Conservation (phyloP, 2,888 invertebrate genomes). For the Gibbula magus region DNA sequence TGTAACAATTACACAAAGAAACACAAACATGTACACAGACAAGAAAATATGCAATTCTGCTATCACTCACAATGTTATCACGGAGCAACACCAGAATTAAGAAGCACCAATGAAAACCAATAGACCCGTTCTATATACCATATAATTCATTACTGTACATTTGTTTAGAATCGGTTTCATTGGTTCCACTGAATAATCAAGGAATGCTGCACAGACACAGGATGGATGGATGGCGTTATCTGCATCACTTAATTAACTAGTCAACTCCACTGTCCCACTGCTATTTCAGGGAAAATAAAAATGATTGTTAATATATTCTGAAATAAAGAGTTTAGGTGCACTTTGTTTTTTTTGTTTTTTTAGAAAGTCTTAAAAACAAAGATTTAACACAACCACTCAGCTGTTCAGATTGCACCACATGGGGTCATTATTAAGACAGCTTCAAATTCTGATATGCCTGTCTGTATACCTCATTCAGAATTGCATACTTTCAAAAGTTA, state of each 20-base stretch:
- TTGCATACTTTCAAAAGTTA: conserved; percentile 64
- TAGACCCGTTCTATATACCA: conserved; percentile 49
- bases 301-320: not conserved
- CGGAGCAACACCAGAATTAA: conserved; percentile 29
- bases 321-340: not conserved
- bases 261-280: not conserved
- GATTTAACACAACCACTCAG: conserved; percentile 39
- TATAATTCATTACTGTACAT: conserved; percentile 15
- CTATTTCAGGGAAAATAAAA: not conserved
- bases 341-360: conserved; percentile 29
- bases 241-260: not conserved
- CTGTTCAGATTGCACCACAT: conserved; percentile 22
- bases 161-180: conserved; percentile 21
- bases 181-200: conserved; percentile 1
- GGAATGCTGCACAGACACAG: conserved; percentile 17
- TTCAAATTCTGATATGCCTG: conserved; percentile 3
- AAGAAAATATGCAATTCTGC: conserved; percentile 47
- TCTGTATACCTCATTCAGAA: conserved; percentile 45
- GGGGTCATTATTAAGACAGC: conserved; percentile 1
- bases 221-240: not conserved
- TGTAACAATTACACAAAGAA: conserved; percentile 22
- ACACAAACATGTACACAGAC: not conserved
- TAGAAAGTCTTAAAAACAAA: conserved; percentile 28
- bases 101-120: conserved; percentile 47
- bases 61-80: conserved; percentile 13